phyloP scores from a whole-genome alignment of 2,113 vertebrate species.

The Petaurus breviceps region DNA sequence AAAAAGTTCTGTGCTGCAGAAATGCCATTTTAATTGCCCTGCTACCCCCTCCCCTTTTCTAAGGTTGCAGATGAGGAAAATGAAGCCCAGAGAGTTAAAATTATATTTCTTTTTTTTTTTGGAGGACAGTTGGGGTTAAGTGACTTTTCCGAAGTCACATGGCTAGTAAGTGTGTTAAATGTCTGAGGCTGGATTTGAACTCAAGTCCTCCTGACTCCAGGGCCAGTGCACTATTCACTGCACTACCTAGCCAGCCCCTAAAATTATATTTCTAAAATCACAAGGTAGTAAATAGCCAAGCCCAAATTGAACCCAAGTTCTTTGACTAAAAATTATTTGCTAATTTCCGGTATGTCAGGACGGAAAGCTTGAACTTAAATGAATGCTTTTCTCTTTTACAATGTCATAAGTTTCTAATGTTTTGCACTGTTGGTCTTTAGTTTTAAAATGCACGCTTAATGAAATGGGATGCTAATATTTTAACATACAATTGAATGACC shows the following conservation, averaged over 20 bases:
- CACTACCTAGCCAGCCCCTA: too few species aligned
- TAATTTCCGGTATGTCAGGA: neutral
- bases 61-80: constrained; percentile 26
- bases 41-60: neutral
- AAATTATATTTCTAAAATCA: constrained; percentile 21
- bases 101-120: constrained; percentile 29
- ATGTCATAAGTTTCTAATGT: neutral
- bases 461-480: neutral
- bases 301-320: neutral
- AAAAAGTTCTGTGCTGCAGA: neutral
- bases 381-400: neutral
- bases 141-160: too few species aligned
- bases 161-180: too few species aligned
- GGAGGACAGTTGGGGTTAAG: too few species aligned
- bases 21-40: constrained; percentile 21
- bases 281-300: neutral
- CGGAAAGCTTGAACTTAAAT: neutral
- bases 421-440: neutral
- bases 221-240: too few species aligned
- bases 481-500: constrained; percentile 16
- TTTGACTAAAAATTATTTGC: neutral
- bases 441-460: constrained; percentile 15
- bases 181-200: too few species aligned
- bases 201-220: too few species aligned
- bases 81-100: constrained; percentile 20